Evolutionary conservation across 2,888 invertebrate genomes (phyloP), one percentile per base, ranked within the genome.

Genomic region (Atrina japonica): DNA sequence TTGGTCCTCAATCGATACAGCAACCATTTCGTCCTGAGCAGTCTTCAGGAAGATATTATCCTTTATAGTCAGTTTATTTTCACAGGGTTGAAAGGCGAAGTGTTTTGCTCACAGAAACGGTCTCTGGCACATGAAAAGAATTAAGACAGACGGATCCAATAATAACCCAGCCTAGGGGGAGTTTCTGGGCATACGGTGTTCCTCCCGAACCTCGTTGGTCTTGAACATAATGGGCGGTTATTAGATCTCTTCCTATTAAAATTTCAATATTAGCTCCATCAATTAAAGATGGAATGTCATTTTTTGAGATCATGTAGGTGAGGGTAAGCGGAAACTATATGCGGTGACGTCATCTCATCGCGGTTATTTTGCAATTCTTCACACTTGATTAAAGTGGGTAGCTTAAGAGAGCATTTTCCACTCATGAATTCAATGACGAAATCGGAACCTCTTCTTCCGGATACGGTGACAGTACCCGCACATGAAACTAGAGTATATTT

Each of bases 301-400:
- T 23, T 35, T 14, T 11, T 23, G 35, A 63, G 50, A n/a, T 63
- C 52, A n/a, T 18, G 21, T 1, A 35, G 55, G 27, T 65, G 65
- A 7, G 41, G 18, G 30, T 9, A 55, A 9, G 14, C 27, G 14
- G 14, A 1, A 1, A 55, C 43, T 29, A 65, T 21, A 11, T 30
- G 41, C 9, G 55, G 65, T 3, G 65, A 49, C n/a, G 60, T 56
- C 21, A 66, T 66, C n/a, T 66, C 66, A 16, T 56, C 66, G 2
- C 66, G 25, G 18, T 56, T 56, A 35, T 66, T 66, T 23, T 56
- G 56, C 23, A 66, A 11, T 18, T 56, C 50, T 35, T 21, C 27
- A 47, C 56, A 66, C 25, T 66, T 47, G 14, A 66, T 66, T 1
- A 66, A 25, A 5, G 49, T 58, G 5, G 66, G 66, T 21, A 66